Evolutionary conservation across 1,140 invertebrate genomes (phyloP).

Genomic region (Nasonia giraulti): DNA sequence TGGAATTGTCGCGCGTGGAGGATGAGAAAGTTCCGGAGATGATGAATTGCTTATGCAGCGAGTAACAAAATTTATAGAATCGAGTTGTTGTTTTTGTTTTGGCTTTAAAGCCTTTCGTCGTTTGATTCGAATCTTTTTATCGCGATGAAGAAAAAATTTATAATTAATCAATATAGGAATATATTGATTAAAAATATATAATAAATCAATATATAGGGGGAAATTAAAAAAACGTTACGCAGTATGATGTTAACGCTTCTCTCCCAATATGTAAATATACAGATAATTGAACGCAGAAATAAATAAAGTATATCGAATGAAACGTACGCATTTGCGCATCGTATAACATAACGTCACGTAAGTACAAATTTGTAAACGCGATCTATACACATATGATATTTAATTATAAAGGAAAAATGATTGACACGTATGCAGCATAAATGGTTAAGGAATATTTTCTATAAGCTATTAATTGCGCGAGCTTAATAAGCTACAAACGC

Average conservation of each 20-base stretch:
- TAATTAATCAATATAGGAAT: no score
- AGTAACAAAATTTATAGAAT: neutral
- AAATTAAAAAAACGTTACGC: no score
- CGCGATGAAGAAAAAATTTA: no score
- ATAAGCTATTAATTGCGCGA: constrained; percentile 24
- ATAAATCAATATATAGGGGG: no score
- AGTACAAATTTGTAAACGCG: constrained; percentile 42
- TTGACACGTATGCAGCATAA: neutral
- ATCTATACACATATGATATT: constrained; percentile 6
- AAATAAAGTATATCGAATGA: neutral
- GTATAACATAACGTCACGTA: constrained; percentile 12
- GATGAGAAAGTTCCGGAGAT: neutral
- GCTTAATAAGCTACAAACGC: constrained; percentile 25
- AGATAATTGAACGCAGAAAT: neutral
- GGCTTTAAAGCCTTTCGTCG: neutral
- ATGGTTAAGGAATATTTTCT: constrained; percentile 8
- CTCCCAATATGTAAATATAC: neutral
- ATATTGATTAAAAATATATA: no score
- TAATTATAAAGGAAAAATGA: constrained; percentile 3
- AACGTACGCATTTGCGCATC: neutral
- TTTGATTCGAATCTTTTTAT: neutral
- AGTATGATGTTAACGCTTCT: no score
- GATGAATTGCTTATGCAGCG: neutral
- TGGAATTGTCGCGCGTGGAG: neutral
- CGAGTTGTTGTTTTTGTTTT: neutral